Percentiles rank a stretch among this genome's conserved stretches.
phyloP scores from a whole-genome alignment of 1,140 invertebrate genomes.

The Glomeris maerens region DNA sequence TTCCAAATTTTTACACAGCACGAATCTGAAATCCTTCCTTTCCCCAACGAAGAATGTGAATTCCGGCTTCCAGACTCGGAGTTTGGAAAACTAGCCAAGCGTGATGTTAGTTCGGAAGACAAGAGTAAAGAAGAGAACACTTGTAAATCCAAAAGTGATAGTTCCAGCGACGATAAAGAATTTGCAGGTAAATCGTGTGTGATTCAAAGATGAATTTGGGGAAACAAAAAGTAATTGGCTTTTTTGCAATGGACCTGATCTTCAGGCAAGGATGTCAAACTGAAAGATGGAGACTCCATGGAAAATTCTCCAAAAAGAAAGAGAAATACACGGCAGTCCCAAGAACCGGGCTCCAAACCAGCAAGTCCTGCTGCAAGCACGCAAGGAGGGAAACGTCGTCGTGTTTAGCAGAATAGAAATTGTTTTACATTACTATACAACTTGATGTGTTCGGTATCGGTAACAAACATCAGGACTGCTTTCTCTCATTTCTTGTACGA shows the following conservation, averaged over 20 bases:
- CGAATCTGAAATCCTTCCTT: conserved; percentile 61
- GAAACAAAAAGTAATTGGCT: not conserved
- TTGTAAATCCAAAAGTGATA: not conserved
- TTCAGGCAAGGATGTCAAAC: not conserved
- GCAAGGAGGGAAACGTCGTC: not conserved
- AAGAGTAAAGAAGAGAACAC: not conserved
- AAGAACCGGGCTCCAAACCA: not conserved
- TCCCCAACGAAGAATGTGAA: conserved; percentile 53
- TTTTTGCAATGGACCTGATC: not conserved
- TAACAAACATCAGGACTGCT: not conserved
- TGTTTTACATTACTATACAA: too few species aligned
- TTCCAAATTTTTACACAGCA: conserved; percentile 35
- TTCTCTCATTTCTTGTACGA: not conserved
- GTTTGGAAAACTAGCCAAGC: conserved; percentile 40
- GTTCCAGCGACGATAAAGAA: not conserved
- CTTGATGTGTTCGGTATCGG: too few species aligned
- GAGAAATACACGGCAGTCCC: not conserved
- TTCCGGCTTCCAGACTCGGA: conserved; percentile 52
- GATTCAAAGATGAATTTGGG: not conserved
- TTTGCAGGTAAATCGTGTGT: too few species aligned
- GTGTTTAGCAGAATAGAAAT: conserved; percentile 4
- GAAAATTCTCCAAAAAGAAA: conserved; percentile 2
- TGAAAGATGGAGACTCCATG: not conserved
- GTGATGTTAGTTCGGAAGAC: conserved; percentile 9
- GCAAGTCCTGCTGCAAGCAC: not conserved